Evolutionary conservation across 2,888 invertebrate species (phyloP), one percentile per base, ranked within the genome.

Genomic region (Eupithecia centaureata): DNA sequence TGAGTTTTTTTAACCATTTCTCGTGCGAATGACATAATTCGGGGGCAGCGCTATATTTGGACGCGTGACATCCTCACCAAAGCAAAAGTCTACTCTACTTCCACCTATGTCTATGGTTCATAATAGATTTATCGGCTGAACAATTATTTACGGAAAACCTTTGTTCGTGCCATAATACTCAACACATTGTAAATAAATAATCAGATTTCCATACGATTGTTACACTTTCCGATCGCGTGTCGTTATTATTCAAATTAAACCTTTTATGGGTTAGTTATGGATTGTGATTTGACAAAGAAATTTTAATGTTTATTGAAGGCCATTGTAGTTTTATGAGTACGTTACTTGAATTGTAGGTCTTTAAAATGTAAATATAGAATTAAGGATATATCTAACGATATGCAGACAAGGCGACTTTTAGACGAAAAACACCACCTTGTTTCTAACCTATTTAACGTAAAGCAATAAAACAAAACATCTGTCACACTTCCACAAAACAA

Each of bases 141-240:
- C 85, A 87, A 89, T 89, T 87, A 88, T 88, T 86, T 78, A 87
- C 85, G 86, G 88, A 84, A 86, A 77, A 74, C 79, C 79, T 67
- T 74, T 74, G 78, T 69, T 79, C 76, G 75, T 77, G 78, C 67
- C 75, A 73, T 79, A 81, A 78, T 81, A 76, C 77, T 76, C 78
- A 76, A 77, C 79, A 72, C 75, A 33, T 78, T 78, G 83, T 86
- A 87, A 84, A 89, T 88, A 89, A 88, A 86, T 88, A 86, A 86
- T 87, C 81, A 78, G 75, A 64, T 76, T 28, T 69, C 67, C 71
- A 71, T 73, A 76, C 82, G 81, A 86, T 87, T 88, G 86, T 86
- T 84, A 82, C 82, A 86, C 80, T 82, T 82, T 70, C 62, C 72
- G 62, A 73, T 80, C 64, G 79, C 79, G 79, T 82, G 82, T 61